phyloP scores from a whole-genome alignment of 2,113 vertebrate species.

The Leptobrachium ailaonicum region DNA sequence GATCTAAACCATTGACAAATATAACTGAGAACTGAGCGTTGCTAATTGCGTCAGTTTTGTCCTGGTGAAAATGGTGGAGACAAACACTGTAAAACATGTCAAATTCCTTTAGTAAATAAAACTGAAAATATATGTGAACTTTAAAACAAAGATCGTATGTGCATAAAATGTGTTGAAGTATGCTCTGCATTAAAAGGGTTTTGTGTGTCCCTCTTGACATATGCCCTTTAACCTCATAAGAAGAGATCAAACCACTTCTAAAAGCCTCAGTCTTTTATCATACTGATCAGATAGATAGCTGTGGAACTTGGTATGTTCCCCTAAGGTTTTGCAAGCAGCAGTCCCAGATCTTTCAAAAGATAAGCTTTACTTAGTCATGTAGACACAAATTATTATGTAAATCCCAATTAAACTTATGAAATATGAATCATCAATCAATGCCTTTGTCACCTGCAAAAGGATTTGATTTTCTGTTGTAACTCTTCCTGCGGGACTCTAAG shows the following conservation, averaged over 20 bases:
- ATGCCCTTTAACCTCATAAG: constrained; percentile 73
- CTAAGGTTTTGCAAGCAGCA: constrained; percentile 66
- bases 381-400: constrained; percentile 61
- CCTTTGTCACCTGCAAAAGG: constrained; percentile 40
- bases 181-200: not conserved
- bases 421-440: constrained; percentile 58
- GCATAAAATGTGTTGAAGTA: constrained; percentile 1
- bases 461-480: constrained; percentile 42
- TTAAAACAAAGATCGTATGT: constrained; percentile 30
- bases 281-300: constrained; percentile 70
- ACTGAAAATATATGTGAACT: not conserved
- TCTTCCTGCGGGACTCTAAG: constrained; percentile 43
- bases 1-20: no score
- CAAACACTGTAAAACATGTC: not conserved
- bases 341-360: constrained; percentile 65
- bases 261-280: constrained; percentile 70
- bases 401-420: constrained; percentile 65
- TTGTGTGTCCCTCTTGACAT: constrained; percentile 51
- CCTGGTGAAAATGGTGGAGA: not conserved
- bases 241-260: constrained; percentile 78
- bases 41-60: no score
- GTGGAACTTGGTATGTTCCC: constrained; percentile 70
- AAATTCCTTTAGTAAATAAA: not conserved
- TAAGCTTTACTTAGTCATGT: constrained; percentile 66
- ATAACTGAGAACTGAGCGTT: no score